A percentile compares a stretch with the other conserved stretches of the same genome.
phyloP scores from a whole-genome alignment of 2,797 vertebrate species.

The Hybognathus amarus region DNA sequence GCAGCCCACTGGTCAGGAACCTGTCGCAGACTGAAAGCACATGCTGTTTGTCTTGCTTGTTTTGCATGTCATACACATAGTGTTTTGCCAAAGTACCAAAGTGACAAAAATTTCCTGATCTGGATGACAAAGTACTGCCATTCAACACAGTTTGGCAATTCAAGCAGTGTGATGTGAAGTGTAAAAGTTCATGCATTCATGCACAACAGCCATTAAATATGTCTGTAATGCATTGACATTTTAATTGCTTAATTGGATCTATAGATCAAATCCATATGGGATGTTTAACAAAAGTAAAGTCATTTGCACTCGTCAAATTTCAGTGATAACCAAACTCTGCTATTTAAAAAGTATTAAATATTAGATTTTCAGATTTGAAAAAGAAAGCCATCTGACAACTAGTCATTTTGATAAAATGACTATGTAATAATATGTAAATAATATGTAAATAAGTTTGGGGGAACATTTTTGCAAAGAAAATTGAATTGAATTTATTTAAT shows the following conservation, averaged over 20 bases:
- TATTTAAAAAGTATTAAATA: neutral
- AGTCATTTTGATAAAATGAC: neutral
- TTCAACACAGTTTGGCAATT: neutral
- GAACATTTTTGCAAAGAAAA: neutral
- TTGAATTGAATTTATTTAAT: neutral
- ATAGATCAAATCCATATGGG: neutral
- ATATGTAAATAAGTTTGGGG: neutral
- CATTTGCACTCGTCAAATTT: neutral
- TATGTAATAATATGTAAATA: no score
- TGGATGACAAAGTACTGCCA: neutral
- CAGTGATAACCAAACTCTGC: neutral
- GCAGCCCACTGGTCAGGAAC: conserved; percentile 15
- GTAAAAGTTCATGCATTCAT: neutral
- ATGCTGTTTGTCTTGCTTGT: conserved; percentile 13
- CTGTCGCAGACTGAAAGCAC: neutral
- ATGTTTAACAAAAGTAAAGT: conserved; percentile 8
- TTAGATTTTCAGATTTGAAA: neutral
- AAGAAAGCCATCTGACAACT: neutral
- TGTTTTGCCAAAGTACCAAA: neutral
- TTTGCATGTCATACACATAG: neutral
- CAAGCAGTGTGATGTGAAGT: neutral
- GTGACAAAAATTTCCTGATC: neutral
- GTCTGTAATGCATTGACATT: neutral
- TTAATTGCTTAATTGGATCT: neutral
- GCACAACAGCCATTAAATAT: conserved; percentile 3